Evolutionary conservation across 1,140 invertebrate species (phyloP), one percentile per base, ranked within the genome.

Genomic region (Lepidotrigona ventralis): DNA sequence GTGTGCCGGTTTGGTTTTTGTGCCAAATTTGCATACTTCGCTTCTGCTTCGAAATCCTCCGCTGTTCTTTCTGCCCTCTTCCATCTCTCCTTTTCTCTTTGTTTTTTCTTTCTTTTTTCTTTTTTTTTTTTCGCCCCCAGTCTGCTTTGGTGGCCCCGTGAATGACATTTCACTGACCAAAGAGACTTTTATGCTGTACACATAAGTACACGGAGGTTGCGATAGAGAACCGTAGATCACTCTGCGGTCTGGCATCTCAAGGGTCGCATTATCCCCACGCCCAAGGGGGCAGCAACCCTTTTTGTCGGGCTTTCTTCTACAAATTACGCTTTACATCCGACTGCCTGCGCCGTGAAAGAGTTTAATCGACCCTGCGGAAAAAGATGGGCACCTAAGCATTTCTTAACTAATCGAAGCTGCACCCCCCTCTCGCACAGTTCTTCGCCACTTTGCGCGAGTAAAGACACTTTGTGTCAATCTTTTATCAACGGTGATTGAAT

Each of bases 181-280:
- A 19, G 26, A 54, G 60, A 56, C 71, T 76, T 75, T 69, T 70
- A 60, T 68, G 60, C 75, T 33, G 87, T 86, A 89, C 86, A 85
- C 86, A 92, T 91, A 92, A 92, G 90, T 88, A 90, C 86, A 91
- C 87, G 85, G 88, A 86, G 85, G 86, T 87, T 90, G 86, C 85
- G 91, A 90, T 91, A 90, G 88, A 87, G 85, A 66, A 88, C 83
- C 89, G 92, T 93, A 93, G 90, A 93, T 93, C 92, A 93, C 92
- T 91, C 91, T 89, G 88, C 71, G 90, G 90, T 90, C 89, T 89
- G 88, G 90, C 92, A 93, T 93, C 93, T 93, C 93, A 92, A 87
- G 93, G 93, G 93, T 93, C 92, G 85, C 90, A 93, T 93, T 93
- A 93, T 90, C 90, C 88, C 88, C 88, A 84, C 81, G 79, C 81